Evolutionary conservation across 1,140 invertebrate genomes (phyloP), one percentile per base, ranked within the genome.

Genomic region (Ostrea edulis): DNA sequence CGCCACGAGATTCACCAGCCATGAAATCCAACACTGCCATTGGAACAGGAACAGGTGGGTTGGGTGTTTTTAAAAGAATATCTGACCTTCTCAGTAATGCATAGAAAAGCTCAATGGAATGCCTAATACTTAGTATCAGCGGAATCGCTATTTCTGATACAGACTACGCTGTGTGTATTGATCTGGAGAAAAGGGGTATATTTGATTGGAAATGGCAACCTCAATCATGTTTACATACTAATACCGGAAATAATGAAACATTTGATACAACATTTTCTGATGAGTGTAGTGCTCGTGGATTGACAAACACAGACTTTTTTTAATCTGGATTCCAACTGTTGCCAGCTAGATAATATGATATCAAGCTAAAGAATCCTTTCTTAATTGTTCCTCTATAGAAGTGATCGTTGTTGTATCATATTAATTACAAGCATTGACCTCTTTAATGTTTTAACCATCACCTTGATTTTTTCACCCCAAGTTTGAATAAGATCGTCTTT

Each of bases 11-110:
- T 25, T 55, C 86, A 12, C 12, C 86, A 22, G 22, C 68, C 14
- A 88, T 88, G 44, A 88, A 85, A 85, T 88, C 87, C 51, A 88
- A 88, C 68, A 88, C 87, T 11, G 65, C 87, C 20, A 52, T 88
- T 22, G 62, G 82, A 58, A 52, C 52, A 7, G 82, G 82, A 29
- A 20, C 55, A 62, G 55, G 55, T 62, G 14, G n/a, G 55, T 62
- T 17, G 2, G 17, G 14, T 20, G 14, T 62, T 8, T 2, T 55
- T 0, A 12, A 9, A 55, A 17, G 9, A 55, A 55, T 55, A 0
- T 55, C 7, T 55, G 8, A 55, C 54, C 54, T 8, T 55, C 8
- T 17, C 35, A 44, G 35, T 5, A 1, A 1, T 44, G 35, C 5
- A 5, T 44, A 44, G 35, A 44, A 44, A 44, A 44, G 35, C 35